These are phyloP conservation scores for Flabesymbios commensalis DNA, from an alignment of 2,888 invertebrate species.

Conservation along the genomic window DNA sequence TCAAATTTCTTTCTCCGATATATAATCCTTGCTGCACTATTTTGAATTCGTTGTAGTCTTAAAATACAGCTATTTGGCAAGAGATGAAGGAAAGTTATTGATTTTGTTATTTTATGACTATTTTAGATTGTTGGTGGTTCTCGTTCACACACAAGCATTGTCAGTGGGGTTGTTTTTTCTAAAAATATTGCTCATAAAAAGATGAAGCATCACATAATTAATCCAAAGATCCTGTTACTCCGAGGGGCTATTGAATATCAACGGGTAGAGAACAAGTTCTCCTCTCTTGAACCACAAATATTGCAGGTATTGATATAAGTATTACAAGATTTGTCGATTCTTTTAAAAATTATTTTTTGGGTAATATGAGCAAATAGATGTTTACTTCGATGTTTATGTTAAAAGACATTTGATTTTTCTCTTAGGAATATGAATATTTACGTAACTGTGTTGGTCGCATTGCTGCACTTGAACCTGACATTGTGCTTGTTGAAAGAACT, in stretches of 20 bases:
- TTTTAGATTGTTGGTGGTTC: conserved; percentile 73
- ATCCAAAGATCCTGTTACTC: conserved; percentile 83
- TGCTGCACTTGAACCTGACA: conserved; percentile 75
- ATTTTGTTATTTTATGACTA: no score
- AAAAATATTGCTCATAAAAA: conserved; percentile 93
- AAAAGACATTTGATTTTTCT: not conserved
- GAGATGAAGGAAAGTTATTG: no score
- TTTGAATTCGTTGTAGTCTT: no score
- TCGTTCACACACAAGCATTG: conserved; percentile 74
- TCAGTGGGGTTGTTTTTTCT: conserved; percentile 88
- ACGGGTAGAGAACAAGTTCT: conserved; percentile 83
- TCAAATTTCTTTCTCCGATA: no score
- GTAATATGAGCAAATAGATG: not conserved
- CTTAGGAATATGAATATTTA: conserved; percentile 60
- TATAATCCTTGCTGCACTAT: no score
- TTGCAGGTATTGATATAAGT: conserved; percentile 65
- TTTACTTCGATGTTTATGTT: not conserved
- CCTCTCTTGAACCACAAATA: conserved; percentile 90
- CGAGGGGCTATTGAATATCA: conserved; percentile 94
- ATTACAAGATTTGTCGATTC: no score
- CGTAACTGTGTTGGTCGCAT: conserved; percentile 79
- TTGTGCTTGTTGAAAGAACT: conserved; percentile 87
- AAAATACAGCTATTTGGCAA: no score
- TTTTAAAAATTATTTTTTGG: not conserved
- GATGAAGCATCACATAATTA: conserved; percentile 66